Evolutionary conservation across 2,113 vertebrate genomes (phyloP), one percentile per base, ranked within the genome.

Genomic region (Podocnemis expansa): DNA sequence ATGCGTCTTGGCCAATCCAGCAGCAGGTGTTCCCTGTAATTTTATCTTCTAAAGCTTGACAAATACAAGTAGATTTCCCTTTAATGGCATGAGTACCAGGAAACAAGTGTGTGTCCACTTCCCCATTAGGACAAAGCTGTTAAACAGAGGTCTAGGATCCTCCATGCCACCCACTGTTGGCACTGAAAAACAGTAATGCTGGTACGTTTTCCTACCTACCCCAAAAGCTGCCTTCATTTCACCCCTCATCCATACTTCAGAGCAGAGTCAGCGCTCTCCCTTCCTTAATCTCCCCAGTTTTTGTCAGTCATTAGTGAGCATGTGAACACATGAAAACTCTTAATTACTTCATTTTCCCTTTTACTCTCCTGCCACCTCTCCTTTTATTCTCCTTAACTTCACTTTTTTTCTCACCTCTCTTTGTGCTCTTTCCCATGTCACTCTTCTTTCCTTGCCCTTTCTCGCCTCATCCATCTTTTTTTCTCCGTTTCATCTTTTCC

Each of bases 1-100:
- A 17, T 34, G 5, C n/a, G 1, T 1, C 11, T 70, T 47, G 4
- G 24, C 34, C 24, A 1, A 0, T 9, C 1, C 0, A 4, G 2
- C 25, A 27, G 14, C 1, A 7, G 56, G 29, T 1, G 0, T n/a
- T 25, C 52, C 49, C 27, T 78, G 67, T 4, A 3, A 0, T 3
- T 55, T 19, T 1, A 0, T 14, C 38, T 8, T 38, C 24, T n/a
- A 16, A 38, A 16, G 25, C n/a, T 12, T 55, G 51, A 41, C 0
- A 0, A 41, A 10, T 2, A 22, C 78, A 70, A 29, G 3, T 31
- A 58, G 21, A 1, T 12, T 16, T 34, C 5, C 49, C 11, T 0
- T n/a, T 17, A 67, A 27, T 55, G 67, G 49, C 54, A 0, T 31
- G 45, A 34, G 58, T 22, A 13, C 41, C 4, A 11, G 38, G 83